Conservation (phyloP, 2,113 vertebrate genomes). For the Stomatorhinus ivindoensis region DNA sequence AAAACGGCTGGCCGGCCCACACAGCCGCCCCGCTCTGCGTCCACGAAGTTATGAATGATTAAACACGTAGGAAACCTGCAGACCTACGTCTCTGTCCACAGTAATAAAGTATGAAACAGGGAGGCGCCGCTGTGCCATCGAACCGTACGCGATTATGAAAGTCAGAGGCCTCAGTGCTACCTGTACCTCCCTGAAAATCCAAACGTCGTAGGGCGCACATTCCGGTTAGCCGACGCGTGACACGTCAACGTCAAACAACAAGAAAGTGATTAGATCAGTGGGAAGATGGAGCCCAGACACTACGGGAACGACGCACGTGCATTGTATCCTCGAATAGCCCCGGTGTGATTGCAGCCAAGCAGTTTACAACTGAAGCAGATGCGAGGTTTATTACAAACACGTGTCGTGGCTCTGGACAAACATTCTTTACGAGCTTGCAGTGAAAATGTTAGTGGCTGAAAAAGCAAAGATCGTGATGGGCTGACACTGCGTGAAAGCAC, state of each 20-base stretch:
- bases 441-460: neutral
- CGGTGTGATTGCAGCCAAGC: neutral
- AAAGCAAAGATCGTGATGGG: neutral
- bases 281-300: neutral
- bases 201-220: neutral
- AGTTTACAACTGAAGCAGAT: constrained; percentile 1
- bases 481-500: neutral
- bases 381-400: constrained; percentile 1
- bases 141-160: neutral
- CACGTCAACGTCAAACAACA: neutral
- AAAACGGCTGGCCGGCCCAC: neutral
- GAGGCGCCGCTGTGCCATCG: neutral
- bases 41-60: neutral
- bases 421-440: neutral
- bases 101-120: neutral
- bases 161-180: neutral
- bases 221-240: neutral
- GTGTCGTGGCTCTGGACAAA: neutral
- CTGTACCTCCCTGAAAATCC: neutral
- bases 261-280: neutral
- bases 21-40: too few relatives aligned
- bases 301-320: neutral
- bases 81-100: neutral
- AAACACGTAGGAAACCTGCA: neutral
- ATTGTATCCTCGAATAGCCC: neutral